Evolutionary conservation across 2,888 invertebrate species (phyloP).

Genomic region (Polydrusus tereticollis): DNA sequence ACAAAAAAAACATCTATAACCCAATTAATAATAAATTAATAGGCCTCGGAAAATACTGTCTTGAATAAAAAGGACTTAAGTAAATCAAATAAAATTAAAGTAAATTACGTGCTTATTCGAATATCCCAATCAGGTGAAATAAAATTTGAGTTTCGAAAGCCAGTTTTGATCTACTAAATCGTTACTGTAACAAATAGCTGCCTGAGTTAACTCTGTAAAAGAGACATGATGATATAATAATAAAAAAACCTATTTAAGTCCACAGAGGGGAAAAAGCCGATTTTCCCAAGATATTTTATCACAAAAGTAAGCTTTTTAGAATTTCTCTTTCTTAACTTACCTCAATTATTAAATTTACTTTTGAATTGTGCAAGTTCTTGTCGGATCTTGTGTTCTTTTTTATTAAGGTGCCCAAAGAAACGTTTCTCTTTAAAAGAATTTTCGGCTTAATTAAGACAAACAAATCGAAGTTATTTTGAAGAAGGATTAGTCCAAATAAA

Average conservation of each 20-base stretch:
- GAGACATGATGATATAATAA: neutral
- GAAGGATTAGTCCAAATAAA: neutral
- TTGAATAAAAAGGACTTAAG: neutral
- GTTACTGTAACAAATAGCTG: neutral
- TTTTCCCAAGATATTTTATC: neutral
- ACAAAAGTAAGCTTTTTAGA: neutral
- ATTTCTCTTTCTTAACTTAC: neutral
- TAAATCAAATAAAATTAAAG: neutral
- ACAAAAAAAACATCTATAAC: no score
- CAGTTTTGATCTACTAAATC: neutral
- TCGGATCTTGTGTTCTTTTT: neutral
- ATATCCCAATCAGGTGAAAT: neutral
- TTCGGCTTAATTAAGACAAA: neutral
- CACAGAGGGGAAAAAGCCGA: neutral
- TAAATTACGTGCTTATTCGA: neutral
- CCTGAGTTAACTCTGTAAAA: neutral
- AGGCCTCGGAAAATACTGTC: no score
- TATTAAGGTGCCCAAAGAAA: neutral
- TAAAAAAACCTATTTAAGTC: neutral
- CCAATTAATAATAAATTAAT: no score
- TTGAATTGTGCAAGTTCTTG: neutral
- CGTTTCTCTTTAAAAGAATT: neutral
- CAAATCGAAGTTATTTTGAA: neutral
- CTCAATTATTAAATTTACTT: constrained; percentile 2
- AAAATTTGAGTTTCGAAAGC: neutral